Percentiles rank a stretch among this genome's conserved stretches.
Evolutionary conservation across 2,888 invertebrate genomes (phyloP).

Genomic region (Chymomyza caudatula): DNA sequence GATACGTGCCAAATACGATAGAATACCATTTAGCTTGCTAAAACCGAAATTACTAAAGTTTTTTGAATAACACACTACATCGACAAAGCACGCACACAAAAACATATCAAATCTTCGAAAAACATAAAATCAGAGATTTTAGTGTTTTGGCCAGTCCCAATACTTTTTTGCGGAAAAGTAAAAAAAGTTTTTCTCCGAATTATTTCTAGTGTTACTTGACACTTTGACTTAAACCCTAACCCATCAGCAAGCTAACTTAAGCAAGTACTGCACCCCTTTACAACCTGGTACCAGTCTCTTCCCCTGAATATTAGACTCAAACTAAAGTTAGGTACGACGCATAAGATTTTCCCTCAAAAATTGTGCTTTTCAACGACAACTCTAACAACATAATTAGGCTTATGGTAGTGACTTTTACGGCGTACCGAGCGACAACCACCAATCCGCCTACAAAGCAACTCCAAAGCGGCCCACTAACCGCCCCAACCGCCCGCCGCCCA

Average conservation of each 20-base stretch:
- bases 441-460: slow-evolving; percentile 13
- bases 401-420: slow-evolving; percentile 64
- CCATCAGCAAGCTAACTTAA: no score
- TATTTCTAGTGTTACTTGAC: not conserved
- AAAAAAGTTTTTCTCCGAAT: not conserved
- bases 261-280: no score
- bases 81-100: no score
- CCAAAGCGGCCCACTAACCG: slow-evolving; percentile 2
- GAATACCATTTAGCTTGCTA: no score
- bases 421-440: slow-evolving; percentile 13
- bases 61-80: no score
- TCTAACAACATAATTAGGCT: slow-evolving; percentile 68
- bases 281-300: no score
- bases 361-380: slow-evolving; percentile 41
- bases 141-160: no score
- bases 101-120: no score
- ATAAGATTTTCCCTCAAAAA: slow-evolving; percentile 37
- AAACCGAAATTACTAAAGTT: no score
- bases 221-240: no score
- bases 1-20: no score
- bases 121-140: no score
- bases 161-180: not conserved
- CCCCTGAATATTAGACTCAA: not conserved
- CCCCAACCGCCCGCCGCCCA: slow-evolving; percentile 34
- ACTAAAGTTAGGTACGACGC: slow-evolving; percentile 24